Evolutionary conservation across 2,797 vertebrate genomes (phyloP).

Genomic region (Catostomus latipinnis): DNA sequence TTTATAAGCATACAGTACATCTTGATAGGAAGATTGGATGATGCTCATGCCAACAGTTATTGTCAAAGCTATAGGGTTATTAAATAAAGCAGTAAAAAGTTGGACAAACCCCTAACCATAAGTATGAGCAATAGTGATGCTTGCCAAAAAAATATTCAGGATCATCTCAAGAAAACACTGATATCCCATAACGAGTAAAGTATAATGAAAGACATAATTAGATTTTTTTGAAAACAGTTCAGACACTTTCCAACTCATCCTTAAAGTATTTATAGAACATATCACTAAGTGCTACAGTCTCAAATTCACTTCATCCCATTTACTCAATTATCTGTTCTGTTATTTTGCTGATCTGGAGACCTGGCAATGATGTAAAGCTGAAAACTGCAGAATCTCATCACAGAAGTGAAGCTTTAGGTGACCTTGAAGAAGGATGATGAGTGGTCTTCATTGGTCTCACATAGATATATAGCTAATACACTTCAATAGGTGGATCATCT

Average conservation of each 20-base stretch:
- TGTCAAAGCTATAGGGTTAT: too few relatives aligned
- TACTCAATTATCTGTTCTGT: slow-evolving; percentile 53
- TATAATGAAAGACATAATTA: slow-evolving; percentile 33
- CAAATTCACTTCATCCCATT: slow-evolving; percentile 54
- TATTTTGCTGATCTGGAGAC: slow-evolving; percentile 44
- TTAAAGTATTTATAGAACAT: slow-evolving; percentile 39
- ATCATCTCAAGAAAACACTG: neutral
- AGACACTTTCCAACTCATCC: slow-evolving; percentile 35
- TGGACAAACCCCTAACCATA: too few relatives aligned
- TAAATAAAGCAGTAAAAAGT: too few relatives aligned
- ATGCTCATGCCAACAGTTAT: neutral
- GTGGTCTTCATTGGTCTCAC: too few relatives aligned
- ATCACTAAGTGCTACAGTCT: slow-evolving; percentile 37
- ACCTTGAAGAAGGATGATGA: slow-evolving; percentile 20
- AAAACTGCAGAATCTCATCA: slow-evolving; percentile 49
- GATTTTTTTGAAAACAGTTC: slow-evolving; percentile 44
- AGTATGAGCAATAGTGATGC: too few relatives aligned
- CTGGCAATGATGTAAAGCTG: slow-evolving; percentile 49
- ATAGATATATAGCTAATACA: too few relatives aligned
- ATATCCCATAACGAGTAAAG: slow-evolving; percentile 6
- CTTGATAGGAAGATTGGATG: neutral
- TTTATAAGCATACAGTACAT: neutral
- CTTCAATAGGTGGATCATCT: too few relatives aligned
- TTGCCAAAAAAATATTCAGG: neutral
- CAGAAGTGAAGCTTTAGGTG: slow-evolving; percentile 34